Evolutionary conservation across 2,888 invertebrate genomes (phyloP), one percentile per base, ranked within the genome.

Genomic region (Pristionchus exspectatus): DNA sequence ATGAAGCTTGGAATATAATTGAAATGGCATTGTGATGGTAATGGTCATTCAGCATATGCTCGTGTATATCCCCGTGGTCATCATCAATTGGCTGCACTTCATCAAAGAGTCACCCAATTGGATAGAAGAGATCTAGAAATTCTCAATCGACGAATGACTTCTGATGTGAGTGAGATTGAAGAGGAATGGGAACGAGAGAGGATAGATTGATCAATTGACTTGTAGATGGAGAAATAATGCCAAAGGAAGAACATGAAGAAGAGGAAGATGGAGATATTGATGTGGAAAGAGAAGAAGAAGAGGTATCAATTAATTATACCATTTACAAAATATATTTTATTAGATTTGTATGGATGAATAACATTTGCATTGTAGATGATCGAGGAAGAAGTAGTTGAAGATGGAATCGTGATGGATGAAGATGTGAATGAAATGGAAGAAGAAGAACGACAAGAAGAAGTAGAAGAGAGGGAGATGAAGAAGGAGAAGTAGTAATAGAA

Each of bases 371-470:
- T 77, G 38, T 21, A 77, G 77, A 21, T 77, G 77, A 24, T 77
- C 18, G 77, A 77, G 44, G 77, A 77, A 44, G 77, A 77, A 77
- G 77, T 77, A 44, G 77, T 77, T 24, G 77, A 77, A 30, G 77
- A 77, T 44, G 77, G 27, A 44, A 44, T 77, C 2, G 77, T 77
- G 44, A 38, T 77, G 77, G 44, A 44, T 44, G 77, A 44, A 77
- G 77, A 44, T 3, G 24, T 44, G 2, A 10, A 33, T 33, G 72
- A 72, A 16, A 33, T 16, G 14, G 30, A 18, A 72, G 30, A 72
- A 30, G 18, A 30, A 30, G 33, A 30, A 72, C 3, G 30, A 72
- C 30, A 72, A 18, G 33, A 66, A 66, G 66, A 24, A 24, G 66
- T 16, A 72, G 72, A 72, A 33, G 72, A 72, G 72, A 33, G 30